Conservation (phyloP, 2,888 invertebrate genomes). For the Hirtodrosophila trivittata region DNA sequence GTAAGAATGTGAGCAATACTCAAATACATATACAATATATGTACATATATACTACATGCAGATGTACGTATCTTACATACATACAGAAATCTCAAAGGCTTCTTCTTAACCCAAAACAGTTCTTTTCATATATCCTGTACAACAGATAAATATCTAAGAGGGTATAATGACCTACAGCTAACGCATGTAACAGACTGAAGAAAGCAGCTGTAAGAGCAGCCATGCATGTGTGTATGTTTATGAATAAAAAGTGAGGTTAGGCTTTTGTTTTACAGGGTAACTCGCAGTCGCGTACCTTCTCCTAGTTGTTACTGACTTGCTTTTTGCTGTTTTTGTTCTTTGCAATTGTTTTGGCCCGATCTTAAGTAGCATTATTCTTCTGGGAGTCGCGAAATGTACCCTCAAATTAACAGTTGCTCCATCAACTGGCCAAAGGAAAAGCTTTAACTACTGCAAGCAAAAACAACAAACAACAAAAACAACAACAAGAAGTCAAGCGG, state of each 20-base stretch:
- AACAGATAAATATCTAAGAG: too few species aligned
- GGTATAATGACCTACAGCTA: too few species aligned
- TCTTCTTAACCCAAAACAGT: slow-evolving; percentile 5
- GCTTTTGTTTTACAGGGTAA: not conserved
- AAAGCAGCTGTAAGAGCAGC: too few species aligned
- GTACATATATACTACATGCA: not conserved
- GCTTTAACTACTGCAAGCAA: slow-evolving; percentile 19
- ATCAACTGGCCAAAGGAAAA: slow-evolving; percentile 33
- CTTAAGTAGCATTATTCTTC: slow-evolving; percentile 11
- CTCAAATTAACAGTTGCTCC: slow-evolving; percentile 44
- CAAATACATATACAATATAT: not conserved
- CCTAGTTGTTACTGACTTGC: too few species aligned
- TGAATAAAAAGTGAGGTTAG: too few species aligned
- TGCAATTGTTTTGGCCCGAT: slow-evolving; percentile 23
- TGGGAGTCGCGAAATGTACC: slow-evolving; percentile 8
- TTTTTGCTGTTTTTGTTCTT: not conserved
- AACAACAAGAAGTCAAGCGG: slow-evolving; percentile 37
- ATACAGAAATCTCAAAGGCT: not conserved
- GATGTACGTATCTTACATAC: slow-evolving; percentile 4
- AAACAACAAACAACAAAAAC: slow-evolving; percentile 3
- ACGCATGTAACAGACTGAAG: too few species aligned
- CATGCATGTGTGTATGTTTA: too few species aligned
- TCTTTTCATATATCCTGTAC: not conserved
- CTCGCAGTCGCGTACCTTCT: too few species aligned
- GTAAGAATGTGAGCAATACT: slow-evolving; percentile 20